phyloP scores from a whole-genome alignment of 1,140 invertebrate species.

The Lutraria rhynchaena region DNA sequence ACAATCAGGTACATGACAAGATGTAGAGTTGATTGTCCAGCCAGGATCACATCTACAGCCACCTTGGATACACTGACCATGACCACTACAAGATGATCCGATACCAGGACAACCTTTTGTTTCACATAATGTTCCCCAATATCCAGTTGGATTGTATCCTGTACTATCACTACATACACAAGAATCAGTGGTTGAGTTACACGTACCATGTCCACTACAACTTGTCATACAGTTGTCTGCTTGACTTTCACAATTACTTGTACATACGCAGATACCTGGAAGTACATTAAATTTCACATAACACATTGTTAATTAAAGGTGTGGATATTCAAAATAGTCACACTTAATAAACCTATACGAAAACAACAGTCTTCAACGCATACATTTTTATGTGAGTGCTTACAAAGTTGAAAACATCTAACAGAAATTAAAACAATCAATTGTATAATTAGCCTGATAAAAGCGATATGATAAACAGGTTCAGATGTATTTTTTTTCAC shows the following conservation, averaged over 20 bases:
- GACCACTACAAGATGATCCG: slow-evolving; percentile 37
- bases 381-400: too few species aligned
- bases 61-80: slow-evolving; percentile 57
- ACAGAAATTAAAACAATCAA: too few species aligned
- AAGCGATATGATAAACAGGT: too few species aligned
- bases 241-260: slow-evolving; percentile 47
- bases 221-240: slow-evolving; percentile 46
- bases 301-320: too few species aligned
- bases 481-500: too few species aligned
- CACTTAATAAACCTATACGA: too few species aligned
- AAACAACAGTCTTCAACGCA: too few species aligned
- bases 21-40: slow-evolving; percentile 60
- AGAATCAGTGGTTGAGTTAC: slow-evolving; percentile 25
- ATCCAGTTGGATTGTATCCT: slow-evolving; percentile 38
- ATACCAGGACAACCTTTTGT: slow-evolving; percentile 48
- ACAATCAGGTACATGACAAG: slow-evolving; percentile 72
- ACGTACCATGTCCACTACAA: slow-evolving; percentile 59
- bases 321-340: too few species aligned
- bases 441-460: too few species aligned
- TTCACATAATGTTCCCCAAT: slow-evolving; percentile 56
- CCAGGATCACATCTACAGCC: slow-evolving; percentile 59
- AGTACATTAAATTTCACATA: too few species aligned
- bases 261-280: slow-evolving; percentile 57
- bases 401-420: too few species aligned
- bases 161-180: slow-evolving; percentile 31